Conservation (phyloP, 2,113 vertebrate species). For the Erpornis zantholeuca region DNA sequence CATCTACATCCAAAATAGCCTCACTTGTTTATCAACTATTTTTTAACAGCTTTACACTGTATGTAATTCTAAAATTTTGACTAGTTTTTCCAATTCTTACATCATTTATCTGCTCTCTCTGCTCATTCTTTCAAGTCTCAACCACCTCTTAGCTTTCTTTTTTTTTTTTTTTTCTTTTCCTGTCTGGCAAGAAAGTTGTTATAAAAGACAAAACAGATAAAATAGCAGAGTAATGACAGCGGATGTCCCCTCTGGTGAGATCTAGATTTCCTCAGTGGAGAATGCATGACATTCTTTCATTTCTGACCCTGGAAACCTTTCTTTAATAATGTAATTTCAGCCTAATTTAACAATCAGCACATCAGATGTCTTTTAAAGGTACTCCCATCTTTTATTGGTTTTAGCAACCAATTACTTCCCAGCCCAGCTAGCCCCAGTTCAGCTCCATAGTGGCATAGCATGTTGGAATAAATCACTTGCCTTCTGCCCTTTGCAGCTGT, state of each 20-base stretch:
- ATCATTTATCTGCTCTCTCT: neutral
- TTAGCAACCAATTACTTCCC: neutral
- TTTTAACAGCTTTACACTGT: neutral
- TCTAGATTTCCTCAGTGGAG: neutral
- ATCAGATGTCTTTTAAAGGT: neutral
- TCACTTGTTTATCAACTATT: neutral
- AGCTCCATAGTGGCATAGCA: neutral
- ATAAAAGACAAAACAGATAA: neutral
- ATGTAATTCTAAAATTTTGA: neutral
- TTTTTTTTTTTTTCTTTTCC: neutral
- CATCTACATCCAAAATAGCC: neutral
- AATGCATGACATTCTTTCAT: neutral
- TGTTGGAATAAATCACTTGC: neutral
- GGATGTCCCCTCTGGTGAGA: neutral
- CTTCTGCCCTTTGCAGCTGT: neutral
- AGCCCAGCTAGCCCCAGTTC: neutral
- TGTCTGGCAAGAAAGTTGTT: neutral
- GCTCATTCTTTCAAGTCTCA: slow-evolving; percentile 2
- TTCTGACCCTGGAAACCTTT: slow-evolving; percentile 2
- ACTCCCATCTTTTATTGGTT: neutral
- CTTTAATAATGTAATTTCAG: neutral
- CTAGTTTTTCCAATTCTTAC: neutral
- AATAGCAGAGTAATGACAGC: neutral
- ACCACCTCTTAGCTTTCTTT: neutral
- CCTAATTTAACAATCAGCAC: neutral